phyloP scores from a whole-genome alignment of 2,113 vertebrate genomes.

The Grammomys dolichurus region DNA sequence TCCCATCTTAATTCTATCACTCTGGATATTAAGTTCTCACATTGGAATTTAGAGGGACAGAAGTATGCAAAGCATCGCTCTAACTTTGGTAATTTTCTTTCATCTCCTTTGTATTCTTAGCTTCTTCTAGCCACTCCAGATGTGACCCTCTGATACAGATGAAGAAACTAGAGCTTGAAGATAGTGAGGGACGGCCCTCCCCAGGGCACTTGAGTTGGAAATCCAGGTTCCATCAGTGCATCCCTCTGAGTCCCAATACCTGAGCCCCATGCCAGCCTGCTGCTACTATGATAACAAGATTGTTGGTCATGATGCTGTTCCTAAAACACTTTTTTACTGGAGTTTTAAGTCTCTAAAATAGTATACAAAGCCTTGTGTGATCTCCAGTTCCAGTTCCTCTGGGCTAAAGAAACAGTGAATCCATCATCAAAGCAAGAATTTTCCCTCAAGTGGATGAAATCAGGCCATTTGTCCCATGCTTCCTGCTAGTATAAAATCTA shows the following conservation, averaged over 20 bases:
- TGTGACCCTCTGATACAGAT: background rate
- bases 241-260: background rate
- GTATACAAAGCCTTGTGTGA: background rate
- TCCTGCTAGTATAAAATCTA: background rate
- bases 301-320: no score
- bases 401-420: background rate
- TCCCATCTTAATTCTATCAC: background rate
- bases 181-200: accelerated
- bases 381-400: background rate
- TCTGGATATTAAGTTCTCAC: background rate
- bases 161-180: background rate
- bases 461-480: slow-evolving; percentile 24
- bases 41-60: background rate
- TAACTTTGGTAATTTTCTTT: background rate
- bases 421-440: background rate
- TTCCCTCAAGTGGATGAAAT: slow-evolving; percentile 32
- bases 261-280: background rate
- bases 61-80: background rate
- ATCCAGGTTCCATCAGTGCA: background rate
- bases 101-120: background rate
- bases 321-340: background rate
- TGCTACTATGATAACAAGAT: background rate
- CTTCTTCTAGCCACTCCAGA: background rate
- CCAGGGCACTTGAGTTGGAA: background rate
- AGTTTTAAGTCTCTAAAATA: background rate